These are phyloP conservation scores for Manis javanica DNA, from an alignment of 2,797 vertebrate genomes.

Conservation along the genomic window DNA sequence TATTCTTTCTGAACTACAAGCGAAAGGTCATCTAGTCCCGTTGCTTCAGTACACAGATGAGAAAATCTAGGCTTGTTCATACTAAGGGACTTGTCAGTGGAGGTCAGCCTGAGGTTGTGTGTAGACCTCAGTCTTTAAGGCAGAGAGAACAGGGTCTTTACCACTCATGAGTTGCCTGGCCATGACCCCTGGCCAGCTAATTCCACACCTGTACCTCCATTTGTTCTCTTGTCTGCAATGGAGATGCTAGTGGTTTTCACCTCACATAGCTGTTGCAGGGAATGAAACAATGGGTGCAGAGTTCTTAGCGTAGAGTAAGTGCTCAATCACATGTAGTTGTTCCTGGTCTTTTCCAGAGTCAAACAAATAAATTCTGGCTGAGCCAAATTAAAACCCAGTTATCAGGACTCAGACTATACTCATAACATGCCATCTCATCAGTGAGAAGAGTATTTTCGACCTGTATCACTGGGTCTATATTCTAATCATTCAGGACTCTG, in stretches of 20 bases:
- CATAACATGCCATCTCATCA: not conserved
- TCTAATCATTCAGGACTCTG: constrained; percentile 1
- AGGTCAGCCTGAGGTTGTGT: not conserved
- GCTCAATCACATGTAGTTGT: not conserved
- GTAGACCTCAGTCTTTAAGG: not conserved
- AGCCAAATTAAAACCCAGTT: not conserved
- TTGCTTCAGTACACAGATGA: not conserved
- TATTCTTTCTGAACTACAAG: not conserved
- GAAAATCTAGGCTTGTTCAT: not conserved
- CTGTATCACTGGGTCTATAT: not conserved
- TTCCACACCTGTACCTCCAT: not conserved
- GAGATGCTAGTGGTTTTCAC: not conserved
- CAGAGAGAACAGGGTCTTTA: not conserved
- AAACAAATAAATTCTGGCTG: not conserved
- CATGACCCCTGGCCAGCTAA: not conserved
- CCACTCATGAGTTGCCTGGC: not conserved
- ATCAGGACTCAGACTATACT: not conserved
- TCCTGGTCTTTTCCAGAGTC: not conserved
- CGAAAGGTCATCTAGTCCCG: not conserved
- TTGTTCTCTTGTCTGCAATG: not conserved
- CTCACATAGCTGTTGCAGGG: not conserved
- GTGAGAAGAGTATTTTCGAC: not conserved
- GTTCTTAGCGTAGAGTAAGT: not conserved
- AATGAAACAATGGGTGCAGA: not conserved
- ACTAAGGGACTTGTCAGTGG: not conserved